Evolutionary conservation across 2,797 vertebrate genomes (phyloP), one percentile per base, ranked within the genome.

Genomic region (Neosilurus mollespiculum): DNA sequence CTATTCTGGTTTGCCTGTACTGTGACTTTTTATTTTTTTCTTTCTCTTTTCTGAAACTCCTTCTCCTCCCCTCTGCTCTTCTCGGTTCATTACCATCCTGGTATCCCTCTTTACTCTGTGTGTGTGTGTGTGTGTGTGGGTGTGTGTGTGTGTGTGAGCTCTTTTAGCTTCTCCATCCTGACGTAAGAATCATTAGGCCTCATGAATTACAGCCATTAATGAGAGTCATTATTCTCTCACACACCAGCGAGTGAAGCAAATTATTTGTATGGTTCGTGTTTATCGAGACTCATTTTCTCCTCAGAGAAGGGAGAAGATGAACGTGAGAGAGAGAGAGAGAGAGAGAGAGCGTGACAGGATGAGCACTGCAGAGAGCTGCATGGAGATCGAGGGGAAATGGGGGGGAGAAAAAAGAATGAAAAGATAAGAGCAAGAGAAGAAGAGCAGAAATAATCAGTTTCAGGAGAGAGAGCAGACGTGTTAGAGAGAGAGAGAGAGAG

Each of bases 181-280:
- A 80, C 20, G 66, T 70, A 71, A 66, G 65, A 70, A 65, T 56
- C 70, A 81, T 79, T 81, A 79, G 78, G 14, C 54, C 24, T 64
- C 58, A 64, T 83, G 72, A 86, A 84, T 83, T 83, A 81, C 64
- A 64, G 71, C 20, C 34, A 26, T 64, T 81, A 86, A 84, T 81
- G 78, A 81, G 34, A 12, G 65, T 70, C 73, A 65, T 81, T 81
- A 81, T 79, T 67, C 56, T 84, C 49, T 65, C 51, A 54, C 85
- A 83, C 66, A 69, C 73, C 85, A 78, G 43, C 9, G 34, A 81
- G 69, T 73, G 15, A 43, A 81, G 83, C 62, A 70, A 81, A 83
- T 58, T 6, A 43, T 82, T 62, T 70, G 64, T 81, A 54, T 77
- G 1, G 15, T 76, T 64, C 30, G 22, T 78, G 61, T 85, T 87